Evolutionary conservation across 2,888 invertebrate genomes (phyloP), one percentile per base, ranked within the genome.

Genomic region (Coleophora flavipennella): DNA sequence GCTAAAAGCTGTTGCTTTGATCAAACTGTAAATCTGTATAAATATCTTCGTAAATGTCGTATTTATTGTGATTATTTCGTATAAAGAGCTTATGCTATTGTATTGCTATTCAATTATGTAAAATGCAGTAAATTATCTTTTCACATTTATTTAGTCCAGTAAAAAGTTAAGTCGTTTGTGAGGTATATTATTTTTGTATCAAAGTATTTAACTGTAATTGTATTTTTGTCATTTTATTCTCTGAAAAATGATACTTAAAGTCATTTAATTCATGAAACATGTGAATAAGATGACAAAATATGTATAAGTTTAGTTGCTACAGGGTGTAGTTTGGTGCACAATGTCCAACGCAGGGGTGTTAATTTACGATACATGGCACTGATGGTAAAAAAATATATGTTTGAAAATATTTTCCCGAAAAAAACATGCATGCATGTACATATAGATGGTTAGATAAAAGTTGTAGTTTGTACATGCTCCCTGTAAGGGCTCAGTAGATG

Each of bases 71-170:
- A 36, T 36, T 36, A 31, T 36, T 35, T 34, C 54, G 44, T 57
- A 69, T 67, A 64, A 61, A 57, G 56, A 67, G 81, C 81, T 81
- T 81, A 54, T 55, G 76, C 75, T 76, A 59, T 69, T 49, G 55
- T 58, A 57, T 50, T 61, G 69, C 72, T 74, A 57, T 68, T 20
- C 20, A 20, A 20, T 4, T 20, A 3, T 20, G 20, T 20, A 20
- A 20, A 50, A 56, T 62, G 55, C 49, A 38, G 40, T 53, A 51
- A 4, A 49, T 50, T 49, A 57, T 51, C 55, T 55, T 59, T 49
- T 51, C 55, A 55, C 7, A 8, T 29, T 8, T 2, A 29, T 53
- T 44, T 56, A 51, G 51, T 60, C 47, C 53, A 43, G 45, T 57
- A 51, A 53, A 48, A 43, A 45, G 47, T 46, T 20, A 20, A 20